A percentile compares a stretch with the other conserved stretches of the same genome.
Evolutionary conservation across 2,888 invertebrate genomes (phyloP).

Genomic region (Parnassius glacialis): DNA sequence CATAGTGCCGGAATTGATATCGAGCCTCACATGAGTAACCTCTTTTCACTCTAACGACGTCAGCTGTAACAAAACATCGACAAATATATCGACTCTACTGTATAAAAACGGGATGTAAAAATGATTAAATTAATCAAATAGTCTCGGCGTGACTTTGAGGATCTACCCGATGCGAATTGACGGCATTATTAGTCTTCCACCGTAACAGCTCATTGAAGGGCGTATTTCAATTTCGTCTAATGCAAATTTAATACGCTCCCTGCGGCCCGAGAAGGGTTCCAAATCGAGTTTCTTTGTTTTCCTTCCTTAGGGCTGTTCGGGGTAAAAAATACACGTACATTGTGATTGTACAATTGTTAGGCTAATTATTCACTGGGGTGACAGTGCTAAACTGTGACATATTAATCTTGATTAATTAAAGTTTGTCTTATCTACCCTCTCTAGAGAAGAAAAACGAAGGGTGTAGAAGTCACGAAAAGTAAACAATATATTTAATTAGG

Average conservation of each 20-base stretch:
- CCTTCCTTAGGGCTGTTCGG: constrained; percentile 35
- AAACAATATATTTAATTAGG: neutral
- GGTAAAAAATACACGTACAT: constrained; percentile 32
- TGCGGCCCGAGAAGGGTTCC: constrained; percentile 60
- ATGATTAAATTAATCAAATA: constrained; percentile 78
- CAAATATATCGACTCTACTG: constrained; percentile 30
- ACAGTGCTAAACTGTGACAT: constrained; percentile 60
- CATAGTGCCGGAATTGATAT: too few species aligned
- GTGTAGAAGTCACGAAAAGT: neutral
- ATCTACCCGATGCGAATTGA: constrained; percentile 66
- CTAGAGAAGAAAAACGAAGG: neutral
- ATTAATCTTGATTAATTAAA: constrained; percentile 73
- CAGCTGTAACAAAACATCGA: constrained; percentile 17
- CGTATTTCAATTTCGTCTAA: constrained; percentile 79
- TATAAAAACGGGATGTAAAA: constrained; percentile 54
- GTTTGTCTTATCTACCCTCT: constrained; percentile 36
- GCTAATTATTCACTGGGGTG: constrained; percentile 60
- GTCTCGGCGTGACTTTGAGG: constrained; percentile 71
- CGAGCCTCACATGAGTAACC: neutral
- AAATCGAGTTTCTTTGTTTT: constrained; percentile 74
- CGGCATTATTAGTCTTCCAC: constrained; percentile 74
- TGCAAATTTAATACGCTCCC: constrained; percentile 80
- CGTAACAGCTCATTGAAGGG: constrained; percentile 74
- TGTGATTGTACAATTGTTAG: constrained; percentile 29
- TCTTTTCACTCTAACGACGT: constrained; percentile 10